Conservation (phyloP, 2,797 vertebrate genomes). For the Eleutherodactylus coqui region DNA sequence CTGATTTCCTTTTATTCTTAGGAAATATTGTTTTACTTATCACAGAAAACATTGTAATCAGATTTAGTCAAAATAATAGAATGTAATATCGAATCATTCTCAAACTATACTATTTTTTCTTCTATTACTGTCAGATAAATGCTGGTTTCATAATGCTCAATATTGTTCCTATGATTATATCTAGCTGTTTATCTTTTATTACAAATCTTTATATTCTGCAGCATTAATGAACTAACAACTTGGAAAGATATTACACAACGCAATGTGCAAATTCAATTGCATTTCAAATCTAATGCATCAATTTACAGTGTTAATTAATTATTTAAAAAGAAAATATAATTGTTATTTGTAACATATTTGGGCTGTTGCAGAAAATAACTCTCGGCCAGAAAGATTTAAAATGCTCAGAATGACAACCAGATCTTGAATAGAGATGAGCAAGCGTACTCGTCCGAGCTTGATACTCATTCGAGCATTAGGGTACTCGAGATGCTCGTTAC, state of each 20-base stretch:
- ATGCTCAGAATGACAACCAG: neutral
- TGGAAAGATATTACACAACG: too few relatives aligned
- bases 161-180: neutral
- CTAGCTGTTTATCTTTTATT: neutral
- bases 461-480: too few relatives aligned
- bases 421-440: too few relatives aligned
- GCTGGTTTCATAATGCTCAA: neutral
- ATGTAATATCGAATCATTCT: constrained; percentile 9
- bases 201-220: constrained; percentile 6
- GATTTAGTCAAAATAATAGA: neutral
- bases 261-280: neutral
- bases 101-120: neutral
- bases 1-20: neutral
- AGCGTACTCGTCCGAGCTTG: too few relatives aligned
- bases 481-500: too few relatives aligned
- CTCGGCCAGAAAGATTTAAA: neutral
- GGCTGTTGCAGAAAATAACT: neutral
- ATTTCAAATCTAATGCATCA: neutral
- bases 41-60: neutral
- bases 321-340: neutral
- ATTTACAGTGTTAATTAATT: neutral
- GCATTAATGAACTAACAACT: neutral
- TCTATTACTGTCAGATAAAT: constrained; percentile 9
- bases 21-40: constrained; percentile 22
- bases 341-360: neutral